These are phyloP conservation scores for Apotomis capreana DNA, from an alignment of 2,888 invertebrate species.

Conservation along the genomic window DNA sequence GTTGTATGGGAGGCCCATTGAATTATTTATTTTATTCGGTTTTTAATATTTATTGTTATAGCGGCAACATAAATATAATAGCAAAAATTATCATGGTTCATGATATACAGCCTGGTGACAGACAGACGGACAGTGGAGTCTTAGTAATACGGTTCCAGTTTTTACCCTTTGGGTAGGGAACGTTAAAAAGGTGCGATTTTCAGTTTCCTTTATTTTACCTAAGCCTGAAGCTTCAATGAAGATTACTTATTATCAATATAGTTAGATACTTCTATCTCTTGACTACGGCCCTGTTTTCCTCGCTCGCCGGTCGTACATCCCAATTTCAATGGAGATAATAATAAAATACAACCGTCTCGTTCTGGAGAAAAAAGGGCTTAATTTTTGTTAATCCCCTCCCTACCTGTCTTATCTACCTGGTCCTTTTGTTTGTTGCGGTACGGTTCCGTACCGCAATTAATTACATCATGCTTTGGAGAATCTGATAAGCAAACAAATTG, in stretches of 20 bases:
- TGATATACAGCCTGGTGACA: too few species aligned
- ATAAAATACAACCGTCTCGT: conserved; percentile 48
- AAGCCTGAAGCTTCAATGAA: too few species aligned
- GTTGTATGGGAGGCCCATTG: too few species aligned
- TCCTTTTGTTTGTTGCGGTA: conserved; percentile 3
- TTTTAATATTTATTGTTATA: too few species aligned
- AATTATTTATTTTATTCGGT: too few species aligned
- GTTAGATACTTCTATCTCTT: not conserved
- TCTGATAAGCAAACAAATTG: not conserved
- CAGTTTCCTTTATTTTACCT: too few species aligned
- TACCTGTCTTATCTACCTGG: conserved; percentile 14
- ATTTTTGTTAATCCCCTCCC: conserved; percentile 44
- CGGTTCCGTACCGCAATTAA: conserved; percentile 19
- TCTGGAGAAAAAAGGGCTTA: conserved; percentile 61
- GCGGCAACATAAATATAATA: too few species aligned
- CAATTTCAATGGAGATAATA: conserved; percentile 38
- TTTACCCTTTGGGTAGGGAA: too few species aligned
- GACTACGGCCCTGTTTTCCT: not conserved
- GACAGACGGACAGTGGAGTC: too few species aligned
- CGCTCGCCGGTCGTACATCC: conserved; percentile 18
- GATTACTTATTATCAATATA: not conserved
- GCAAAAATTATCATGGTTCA: too few species aligned
- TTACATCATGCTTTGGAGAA: conserved; percentile 2
- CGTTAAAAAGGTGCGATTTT: too few species aligned
- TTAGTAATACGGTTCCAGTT: too few species aligned